A percentile compares a stretch with the other conserved stretches of the same genome.
Conservation (phyloP, 2,888 invertebrate species). For the Elysia crispata region DNA sequence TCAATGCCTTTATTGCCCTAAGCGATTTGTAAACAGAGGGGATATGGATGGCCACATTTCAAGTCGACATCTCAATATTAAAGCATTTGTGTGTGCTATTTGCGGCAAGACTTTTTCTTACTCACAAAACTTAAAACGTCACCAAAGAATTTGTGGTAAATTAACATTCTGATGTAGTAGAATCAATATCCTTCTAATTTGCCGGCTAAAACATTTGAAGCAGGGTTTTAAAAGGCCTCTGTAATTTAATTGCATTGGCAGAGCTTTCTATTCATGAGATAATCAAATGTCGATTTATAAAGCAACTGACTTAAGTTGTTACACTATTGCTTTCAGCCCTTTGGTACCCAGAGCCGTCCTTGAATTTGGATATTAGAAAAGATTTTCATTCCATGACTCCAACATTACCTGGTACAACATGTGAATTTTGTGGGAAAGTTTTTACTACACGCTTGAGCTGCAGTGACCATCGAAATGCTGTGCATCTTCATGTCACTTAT, state of each 20-base stretch:
- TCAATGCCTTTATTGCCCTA: constrained; percentile 41
- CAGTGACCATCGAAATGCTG: constrained; percentile 45
- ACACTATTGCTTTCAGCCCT: no score
- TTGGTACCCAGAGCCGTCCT: no score
- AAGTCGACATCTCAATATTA: constrained; percentile 38
- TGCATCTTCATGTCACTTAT: constrained; percentile 45
- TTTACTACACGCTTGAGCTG: constrained; percentile 45
- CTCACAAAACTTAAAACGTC: constrained; percentile 46
- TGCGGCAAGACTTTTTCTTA: constrained; percentile 49
- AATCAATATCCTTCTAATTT: no score
- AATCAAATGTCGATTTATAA: no score
- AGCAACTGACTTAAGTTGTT: no score
- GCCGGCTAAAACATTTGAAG: no score
- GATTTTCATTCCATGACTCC: no score
- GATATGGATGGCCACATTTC: constrained; percentile 44
- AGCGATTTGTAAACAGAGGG: constrained; percentile 44
- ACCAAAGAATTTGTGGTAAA: constrained; percentile 40
- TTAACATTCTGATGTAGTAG: no score
- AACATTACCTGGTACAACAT: constrained; percentile 23
- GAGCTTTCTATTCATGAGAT: no score
- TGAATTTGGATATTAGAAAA: no score
- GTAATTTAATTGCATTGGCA: no score
- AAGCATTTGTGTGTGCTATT: constrained; percentile 43
- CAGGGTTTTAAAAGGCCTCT: no score
- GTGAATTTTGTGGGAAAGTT: constrained; percentile 51